Evolutionary conservation across 2,113 vertebrate genomes (phyloP), one percentile per base, ranked within the genome.

Genomic region (Pholis gunnellus): DNA sequence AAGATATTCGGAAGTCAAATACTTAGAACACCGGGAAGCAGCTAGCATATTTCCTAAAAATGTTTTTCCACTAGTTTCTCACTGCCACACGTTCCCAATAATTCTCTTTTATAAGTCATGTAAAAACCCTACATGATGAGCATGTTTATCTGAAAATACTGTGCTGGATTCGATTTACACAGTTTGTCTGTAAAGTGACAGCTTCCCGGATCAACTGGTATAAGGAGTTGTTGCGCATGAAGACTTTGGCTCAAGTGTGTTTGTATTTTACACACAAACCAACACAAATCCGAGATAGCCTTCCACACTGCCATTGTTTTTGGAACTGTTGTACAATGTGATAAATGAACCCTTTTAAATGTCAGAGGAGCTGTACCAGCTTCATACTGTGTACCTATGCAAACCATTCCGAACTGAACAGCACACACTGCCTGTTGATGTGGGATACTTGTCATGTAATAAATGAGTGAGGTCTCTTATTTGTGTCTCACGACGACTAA

Each of bases 371-470:
- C 60, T 64, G 0, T 50, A 38, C 18, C 44, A 15, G 6, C 1
- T 50, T 80, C 2, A 25, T 11, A 27, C 14, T 50, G 22, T 22
- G 6, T 34, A 76, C 17, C 71, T 71, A 75, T 78, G 76, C 85
- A 86, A 79, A 72, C 61, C 54, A 59, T 54, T 66, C 17, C 34
- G 11, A 9, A 20, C 34, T 57, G 42, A 78, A 38, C 25, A 50
- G 31, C 22, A 64, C 61, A 72, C 48, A 42, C 63, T 54, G 46
- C 42, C 69, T 74, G 40, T 14, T 27, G 18, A 77, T 66, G 69
- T 44, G 38, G 22, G 1, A 18, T 25, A 3, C 71, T 57, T 73
- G 73, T 79, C 52, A 72, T 81, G 50, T 83, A 79, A 89, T 84
- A 80, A 86, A 88, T 15, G 40, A 57, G 7, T 48, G 34, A 68